Conservation (phyloP, 2,113 vertebrate species). For the Lasiurus borealis region DNA sequence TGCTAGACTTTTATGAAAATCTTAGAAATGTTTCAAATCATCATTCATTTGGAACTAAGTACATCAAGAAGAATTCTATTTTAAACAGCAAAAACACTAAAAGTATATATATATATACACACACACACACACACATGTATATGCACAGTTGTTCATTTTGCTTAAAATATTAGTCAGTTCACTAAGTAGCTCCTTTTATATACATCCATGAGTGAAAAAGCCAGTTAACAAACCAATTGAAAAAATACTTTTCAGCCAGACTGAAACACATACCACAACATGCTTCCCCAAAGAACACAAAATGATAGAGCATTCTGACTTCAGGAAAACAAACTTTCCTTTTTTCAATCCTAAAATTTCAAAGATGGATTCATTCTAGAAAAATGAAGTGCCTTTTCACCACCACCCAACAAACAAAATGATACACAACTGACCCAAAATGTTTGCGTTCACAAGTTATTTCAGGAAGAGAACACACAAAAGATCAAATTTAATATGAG, state of each 20-base stretch:
- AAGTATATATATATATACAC: background rate
- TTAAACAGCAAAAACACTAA: slow-evolving; percentile 27
- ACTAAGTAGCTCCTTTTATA: slow-evolving; percentile 80
- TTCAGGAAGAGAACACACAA: slow-evolving; percentile 66
- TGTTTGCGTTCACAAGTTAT: slow-evolving; percentile 58
- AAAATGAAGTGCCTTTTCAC: slow-evolving; percentile 71
- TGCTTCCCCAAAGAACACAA: slow-evolving; percentile 65
- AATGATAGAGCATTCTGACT: slow-evolving; percentile 67
- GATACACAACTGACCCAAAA: slow-evolving; percentile 46
- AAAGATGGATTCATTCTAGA: slow-evolving; percentile 69
- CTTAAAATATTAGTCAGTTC: slow-evolving; percentile 63
- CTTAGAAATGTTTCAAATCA: slow-evolving; percentile 53
- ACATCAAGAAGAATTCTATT: slow-evolving; percentile 8
- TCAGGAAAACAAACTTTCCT: slow-evolving; percentile 72
- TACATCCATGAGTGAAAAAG: slow-evolving; percentile 71
- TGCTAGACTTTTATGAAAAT: slow-evolving; percentile 27
- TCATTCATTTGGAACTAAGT: slow-evolving; percentile 53
- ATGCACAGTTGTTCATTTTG: slow-evolving; percentile 36
- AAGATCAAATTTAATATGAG: slow-evolving; percentile 66
- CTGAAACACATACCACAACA: slow-evolving; percentile 47
- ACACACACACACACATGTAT: background rate
- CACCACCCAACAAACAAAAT: background rate
- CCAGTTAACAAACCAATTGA: slow-evolving; percentile 67
- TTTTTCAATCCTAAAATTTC: slow-evolving; percentile 66
- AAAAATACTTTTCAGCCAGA: slow-evolving; percentile 57